Evolutionary conservation across 2,888 invertebrate genomes (phyloP).

Genomic region (Drosophila anomalipes): DNA sequence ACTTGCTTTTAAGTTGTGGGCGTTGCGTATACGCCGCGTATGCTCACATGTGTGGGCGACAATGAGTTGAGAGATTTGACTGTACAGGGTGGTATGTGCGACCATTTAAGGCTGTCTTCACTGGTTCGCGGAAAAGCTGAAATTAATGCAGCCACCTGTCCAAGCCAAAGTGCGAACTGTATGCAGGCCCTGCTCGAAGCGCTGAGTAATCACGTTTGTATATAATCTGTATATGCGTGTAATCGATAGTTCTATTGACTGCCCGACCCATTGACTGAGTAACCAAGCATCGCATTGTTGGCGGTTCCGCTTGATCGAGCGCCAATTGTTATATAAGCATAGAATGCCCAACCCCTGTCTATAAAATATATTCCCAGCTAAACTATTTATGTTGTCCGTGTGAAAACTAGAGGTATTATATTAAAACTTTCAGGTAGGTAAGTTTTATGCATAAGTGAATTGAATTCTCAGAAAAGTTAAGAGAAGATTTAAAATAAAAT

Average conservation of each 20-base stretch:
- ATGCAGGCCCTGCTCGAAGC: slow-evolving; percentile 66
- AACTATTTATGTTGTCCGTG: not conserved
- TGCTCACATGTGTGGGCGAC: slow-evolving; percentile 33
- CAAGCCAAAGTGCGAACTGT: slow-evolving; percentile 34
- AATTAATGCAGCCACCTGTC: slow-evolving; percentile 34
- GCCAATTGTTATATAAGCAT: slow-evolving; percentile 50
- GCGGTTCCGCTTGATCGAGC: slow-evolving; percentile 56
- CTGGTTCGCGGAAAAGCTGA: slow-evolving; percentile 57
- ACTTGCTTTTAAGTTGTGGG: slow-evolving; percentile 39
- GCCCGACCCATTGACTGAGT: slow-evolving; percentile 60
- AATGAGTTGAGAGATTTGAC: slow-evolving; percentile 21
- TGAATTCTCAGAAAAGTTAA: not conserved
- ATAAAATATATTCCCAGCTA: not conserved
- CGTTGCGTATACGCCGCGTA: slow-evolving; percentile 58
- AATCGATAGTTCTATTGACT: slow-evolving; percentile 58
- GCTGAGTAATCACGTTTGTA: slow-evolving; percentile 8
- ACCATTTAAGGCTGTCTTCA: slow-evolving; percentile 55
- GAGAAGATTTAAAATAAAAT: not conserved
- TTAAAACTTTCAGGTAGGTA: too few relatives aligned
- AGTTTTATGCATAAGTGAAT: not conserved
- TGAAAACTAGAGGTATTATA: not conserved
- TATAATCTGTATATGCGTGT: slow-evolving; percentile 25
- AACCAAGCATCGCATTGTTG: slow-evolving; percentile 48
- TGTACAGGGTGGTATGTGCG: slow-evolving; percentile 19
- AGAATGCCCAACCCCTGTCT: slow-evolving; percentile 10